Evolutionary conservation across 2,888 invertebrate genomes (phyloP), one percentile per base, ranked within the genome.

Genomic region (Deilephila elpenor): DNA sequence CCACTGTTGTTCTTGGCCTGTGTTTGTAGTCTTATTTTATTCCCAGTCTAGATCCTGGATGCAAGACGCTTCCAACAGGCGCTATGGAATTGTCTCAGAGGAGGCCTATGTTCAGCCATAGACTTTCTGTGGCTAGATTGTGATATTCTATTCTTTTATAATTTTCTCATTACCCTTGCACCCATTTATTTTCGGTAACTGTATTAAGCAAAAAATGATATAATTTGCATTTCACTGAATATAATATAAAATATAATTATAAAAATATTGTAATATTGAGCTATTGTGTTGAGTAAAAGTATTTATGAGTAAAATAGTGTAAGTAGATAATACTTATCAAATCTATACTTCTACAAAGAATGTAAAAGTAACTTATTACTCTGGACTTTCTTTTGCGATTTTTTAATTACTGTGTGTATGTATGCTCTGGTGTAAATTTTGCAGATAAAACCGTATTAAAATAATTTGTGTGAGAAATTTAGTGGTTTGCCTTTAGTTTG

Each of bases 381-480:
- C 67, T 67, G 67, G 51, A 67, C 67, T 67, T 67, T 76, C 74
- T 70, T 74, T 56, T 61, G 59, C 61, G 73, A 73, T 70, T 76
- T 73, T 67, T 7, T 67, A 51, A 51, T 67, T 29, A 64, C 44
- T 51, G 25, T 51, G 60, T 67, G 25, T 51, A 25, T 64, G 25
- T 14, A 25, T 64, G 25, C 5, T 14, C 51, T 67, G 67, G 67
- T 67, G 51, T 67, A 67, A 20, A 25, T 51, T 67, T 67, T 17
- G 20, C 44, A 67, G 67, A 44, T 7, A 3, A 51, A 67, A 29
- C 20, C 1, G 67, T 19, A 62, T 34, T 3, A 37, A 53, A 53
- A 11, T 7, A n/a, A 53, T 53, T 53, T 37, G 37, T 37, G 37
- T 11, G 11, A 14, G 11, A 44, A 44, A 11, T 11, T 7, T 37